Percentiles rank a stretch among this genome's conserved stretches.
These are phyloP conservation scores for Rhineura floridana DNA, from an alignment of 2,113 vertebrate genomes.

Conservation along the genomic window DNA sequence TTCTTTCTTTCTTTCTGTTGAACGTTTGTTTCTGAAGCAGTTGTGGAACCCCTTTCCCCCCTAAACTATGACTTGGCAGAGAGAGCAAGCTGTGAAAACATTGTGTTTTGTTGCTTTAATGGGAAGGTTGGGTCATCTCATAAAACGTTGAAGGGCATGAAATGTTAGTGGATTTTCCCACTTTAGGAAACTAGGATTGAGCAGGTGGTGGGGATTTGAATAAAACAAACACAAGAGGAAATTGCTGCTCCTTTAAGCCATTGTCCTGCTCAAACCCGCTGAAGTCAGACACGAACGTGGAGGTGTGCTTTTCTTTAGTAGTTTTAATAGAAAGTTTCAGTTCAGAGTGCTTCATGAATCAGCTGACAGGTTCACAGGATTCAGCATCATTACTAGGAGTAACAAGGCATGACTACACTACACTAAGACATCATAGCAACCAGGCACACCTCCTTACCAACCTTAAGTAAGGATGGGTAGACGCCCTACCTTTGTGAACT, in stretches of 20 bases:
- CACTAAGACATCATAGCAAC: too few relatives aligned
- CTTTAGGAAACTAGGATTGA: slow-evolving; percentile 16
- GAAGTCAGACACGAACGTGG: too few relatives aligned
- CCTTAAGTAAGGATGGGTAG: too few relatives aligned
- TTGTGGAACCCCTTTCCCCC: slow-evolving; percentile 14
- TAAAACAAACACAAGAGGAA: background rate
- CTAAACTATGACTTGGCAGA: background rate
- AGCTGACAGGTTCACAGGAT: too few relatives aligned
- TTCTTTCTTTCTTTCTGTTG: slow-evolving; percentile 17
- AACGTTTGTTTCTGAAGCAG: slow-evolving; percentile 27
- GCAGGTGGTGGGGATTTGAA: rapidly evolving
- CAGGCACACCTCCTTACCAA: too few relatives aligned
- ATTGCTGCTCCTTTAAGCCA: background rate
- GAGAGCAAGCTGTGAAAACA: slow-evolving; percentile 5
- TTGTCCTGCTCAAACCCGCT: background rate
- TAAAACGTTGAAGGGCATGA: slow-evolving; percentile 19
- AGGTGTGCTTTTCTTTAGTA: too few relatives aligned
- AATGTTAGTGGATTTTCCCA: background rate
- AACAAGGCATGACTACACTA: too few relatives aligned
- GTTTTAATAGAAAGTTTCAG: too few relatives aligned
- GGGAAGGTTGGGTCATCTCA: background rate
- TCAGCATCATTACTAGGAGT: too few relatives aligned
- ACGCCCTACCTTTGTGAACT: too few relatives aligned
- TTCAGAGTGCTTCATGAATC: too few relatives aligned
- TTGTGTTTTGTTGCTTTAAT: background rate